Percentiles rank a stretch among this genome's conserved stretches.
Conservation (phyloP, 2,797 vertebrate genomes). For the Chelon auratus region DNA sequence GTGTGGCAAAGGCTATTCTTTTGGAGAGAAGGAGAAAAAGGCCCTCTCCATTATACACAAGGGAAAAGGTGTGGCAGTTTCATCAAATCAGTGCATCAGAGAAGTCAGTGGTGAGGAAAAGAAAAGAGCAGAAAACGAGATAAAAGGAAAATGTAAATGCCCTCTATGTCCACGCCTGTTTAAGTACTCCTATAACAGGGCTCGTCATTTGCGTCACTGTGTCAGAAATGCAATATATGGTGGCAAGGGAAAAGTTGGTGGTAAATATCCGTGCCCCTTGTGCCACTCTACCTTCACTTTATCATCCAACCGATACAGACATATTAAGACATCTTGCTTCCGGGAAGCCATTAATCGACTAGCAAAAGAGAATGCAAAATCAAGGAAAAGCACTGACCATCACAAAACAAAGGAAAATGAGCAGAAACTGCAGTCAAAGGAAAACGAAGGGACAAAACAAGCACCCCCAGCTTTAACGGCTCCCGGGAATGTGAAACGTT, state of each 20-base stretch:
- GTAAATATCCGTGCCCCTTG: slow-evolving; percentile 80
- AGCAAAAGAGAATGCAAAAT: slow-evolving; percentile 33
- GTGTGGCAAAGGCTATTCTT: slow-evolving; percentile 71
- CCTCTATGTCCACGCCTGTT: slow-evolving; percentile 82
- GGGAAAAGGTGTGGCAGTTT: slow-evolving; percentile 13
- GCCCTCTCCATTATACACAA: slow-evolving; percentile 61
- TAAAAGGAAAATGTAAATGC: slow-evolving; percentile 73
- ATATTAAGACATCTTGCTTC: slow-evolving; percentile 78
- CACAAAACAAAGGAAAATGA: slow-evolving; percentile 22
- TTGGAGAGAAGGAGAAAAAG: slow-evolving; percentile 51
- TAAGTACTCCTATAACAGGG: slow-evolving; percentile 81
- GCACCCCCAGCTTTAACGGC: neutral
- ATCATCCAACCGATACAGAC: slow-evolving; percentile 76
- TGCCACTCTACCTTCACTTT: slow-evolving; percentile 75
- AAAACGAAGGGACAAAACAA: slow-evolving; percentile 36
- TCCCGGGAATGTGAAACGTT: slow-evolving; percentile 1
- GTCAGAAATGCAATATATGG: slow-evolving; percentile 58
- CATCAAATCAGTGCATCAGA: slow-evolving; percentile 38
- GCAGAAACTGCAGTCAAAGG: slow-evolving; percentile 15
- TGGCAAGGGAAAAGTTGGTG: slow-evolving; percentile 64
- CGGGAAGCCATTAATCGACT: slow-evolving; percentile 63
- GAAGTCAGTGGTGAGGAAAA: slow-evolving; percentile 50
- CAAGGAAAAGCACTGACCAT: neutral
- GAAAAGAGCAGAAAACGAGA: slow-evolving; percentile 26
- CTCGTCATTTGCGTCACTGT: slow-evolving; percentile 83